Percentiles rank a stretch among this genome's conserved stretches.
Conservation (phyloP, 2,888 invertebrate species). For the Saturnia japonica region DNA sequence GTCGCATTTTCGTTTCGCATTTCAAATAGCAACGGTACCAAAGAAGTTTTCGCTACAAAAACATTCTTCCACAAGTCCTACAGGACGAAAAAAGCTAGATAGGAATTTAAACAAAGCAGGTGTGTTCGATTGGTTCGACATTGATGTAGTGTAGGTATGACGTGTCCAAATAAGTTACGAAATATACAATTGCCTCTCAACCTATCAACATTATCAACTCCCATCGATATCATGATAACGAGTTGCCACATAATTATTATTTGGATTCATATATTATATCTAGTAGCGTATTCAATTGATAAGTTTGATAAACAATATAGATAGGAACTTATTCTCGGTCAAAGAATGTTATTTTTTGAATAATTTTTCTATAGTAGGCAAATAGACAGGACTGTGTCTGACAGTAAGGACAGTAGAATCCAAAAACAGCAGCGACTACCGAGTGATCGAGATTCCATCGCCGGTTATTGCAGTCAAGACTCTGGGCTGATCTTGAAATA, state of each 20-base stretch:
- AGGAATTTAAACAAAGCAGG: neutral
- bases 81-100: neutral
- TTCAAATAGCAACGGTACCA: no score
- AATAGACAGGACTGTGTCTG: no score
- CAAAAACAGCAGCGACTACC: no score
- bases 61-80: no score
- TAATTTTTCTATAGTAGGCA: no score
- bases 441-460: no score
- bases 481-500: no score
- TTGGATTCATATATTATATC: neutral
- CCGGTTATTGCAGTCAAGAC: no score
- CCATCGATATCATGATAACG: slow-evolving; percentile 7
- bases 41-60: no score
- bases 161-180: neutral
- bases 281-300: neutral
- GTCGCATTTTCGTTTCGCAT: no score
- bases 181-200: neutral
- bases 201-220: neutral
- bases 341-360: no score
- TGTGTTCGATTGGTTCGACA: neutral
- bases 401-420: no score
- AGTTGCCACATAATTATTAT: slow-evolving; percentile 4
- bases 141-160: neutral
- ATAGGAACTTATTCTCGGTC: neutral
- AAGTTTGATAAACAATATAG: neutral